Base-by-base conservation (phyloP, 2,888 invertebrate genomes). In the Caenorhabditis uteleia region DNA sequence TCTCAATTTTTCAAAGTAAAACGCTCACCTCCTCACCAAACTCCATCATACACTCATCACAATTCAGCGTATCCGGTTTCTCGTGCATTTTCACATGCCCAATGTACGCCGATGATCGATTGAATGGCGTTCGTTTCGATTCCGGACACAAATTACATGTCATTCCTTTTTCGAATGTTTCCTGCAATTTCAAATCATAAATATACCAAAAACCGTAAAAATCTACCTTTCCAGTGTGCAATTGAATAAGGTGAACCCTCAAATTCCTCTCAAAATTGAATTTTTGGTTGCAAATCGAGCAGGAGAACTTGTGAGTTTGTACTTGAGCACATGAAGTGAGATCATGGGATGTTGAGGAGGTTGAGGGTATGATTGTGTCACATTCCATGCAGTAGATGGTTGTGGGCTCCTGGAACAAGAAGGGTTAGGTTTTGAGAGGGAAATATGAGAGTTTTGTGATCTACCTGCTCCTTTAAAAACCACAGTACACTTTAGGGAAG, bases 51-150 rank as follows among this genome's bases (percentile, higher is more conserved):
- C 74, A 75, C n/a, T 42, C 29, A 3, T 55, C 38, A 42, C 74
- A 75, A 8, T n/a, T 12, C 25, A 65, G 31, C 7, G 26, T 26
- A 43, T 74, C 74, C 8, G 51, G 12, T 31, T 51, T 40, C 2
- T 26, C 12, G 39, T 75, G 74, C 3, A 55, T 43, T 34, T 56
- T 67, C 20, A 75, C 6, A 59, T 75, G 74, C 10, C 62, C 60
- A 10, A 51, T 33, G 25, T 45, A 67, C 10, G 60, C 66, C 7
- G 43, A 20, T 21, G 49, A 72, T 7, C 72, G 45, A 31, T 46
- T 33, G 40, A 68, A 70, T 7, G 40, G 25, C 16, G 51, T 38
- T 8, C 34, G 49, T 20, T 12, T 20, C 4, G 25, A 23, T 39
- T 58, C 36, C 7, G 55, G 48, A 20, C 70, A 70, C 23, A 70